Evolutionary conservation across 2,113 vertebrate genomes (phyloP).

Genomic region (Oryzias celebensis): DNA sequence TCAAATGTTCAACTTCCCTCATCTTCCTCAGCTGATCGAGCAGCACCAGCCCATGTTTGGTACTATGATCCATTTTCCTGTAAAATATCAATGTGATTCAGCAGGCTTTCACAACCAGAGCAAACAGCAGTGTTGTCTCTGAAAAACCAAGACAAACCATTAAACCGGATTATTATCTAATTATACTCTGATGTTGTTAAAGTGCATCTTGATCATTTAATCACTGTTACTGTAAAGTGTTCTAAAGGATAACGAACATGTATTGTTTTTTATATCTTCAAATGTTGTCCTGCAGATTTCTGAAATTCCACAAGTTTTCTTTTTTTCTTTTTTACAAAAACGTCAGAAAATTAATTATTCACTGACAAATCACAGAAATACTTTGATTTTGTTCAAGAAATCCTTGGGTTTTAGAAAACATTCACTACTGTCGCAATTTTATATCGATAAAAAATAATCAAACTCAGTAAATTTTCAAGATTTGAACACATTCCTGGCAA

Average conservation of each 20-base stretch:
- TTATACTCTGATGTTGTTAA: not conserved
- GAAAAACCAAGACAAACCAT: slow-evolving; percentile 27
- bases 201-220: not conserved
- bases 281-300: too few species aligned
- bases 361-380: too few species aligned
- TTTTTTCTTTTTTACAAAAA: too few species aligned
- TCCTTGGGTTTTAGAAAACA: too few species aligned
- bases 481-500: not conserved
- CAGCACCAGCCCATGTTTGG: slow-evolving; percentile 81
- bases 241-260: too few species aligned
- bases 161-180: not conserved
- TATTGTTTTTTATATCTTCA: too few species aligned
- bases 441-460: too few species aligned
- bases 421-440: too few species aligned
- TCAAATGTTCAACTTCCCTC: slow-evolving; percentile 85
- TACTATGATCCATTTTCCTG: slow-evolving; percentile 79
- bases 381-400: too few species aligned
- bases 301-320: too few species aligned
- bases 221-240: not conserved
- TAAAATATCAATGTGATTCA: slow-evolving; percentile 1
- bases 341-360: too few species aligned
- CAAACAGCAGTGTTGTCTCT: slow-evolving; percentile 21
- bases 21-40: slow-evolving; percentile 85
- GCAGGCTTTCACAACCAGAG: not conserved
- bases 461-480: too few species aligned